Evolutionary conservation across 2,888 invertebrate species (phyloP), one percentile per base, ranked within the genome.

Genomic region (Nemapogon koenigi): DNA sequence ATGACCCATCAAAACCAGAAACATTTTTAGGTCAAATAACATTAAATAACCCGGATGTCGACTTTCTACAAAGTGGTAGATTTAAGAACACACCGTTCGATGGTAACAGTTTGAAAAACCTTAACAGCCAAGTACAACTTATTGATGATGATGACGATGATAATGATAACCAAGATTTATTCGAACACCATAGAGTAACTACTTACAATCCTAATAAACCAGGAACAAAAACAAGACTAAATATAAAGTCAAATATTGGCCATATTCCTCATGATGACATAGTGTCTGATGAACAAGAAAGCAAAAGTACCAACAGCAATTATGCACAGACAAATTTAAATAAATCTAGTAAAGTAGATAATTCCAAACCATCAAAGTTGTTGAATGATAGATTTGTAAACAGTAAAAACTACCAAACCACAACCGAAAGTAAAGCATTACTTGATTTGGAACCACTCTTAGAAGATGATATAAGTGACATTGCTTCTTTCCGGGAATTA

Each of bases 11-110:
- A 2, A 82, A 83, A 53, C 81, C 82, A 16, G 84, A 84, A 68
- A 82, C 83, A 27, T 84, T 84, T 57, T 59, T 85, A 41, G 84
- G 84, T 6, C 82, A 85, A 66, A 83, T 84, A 31, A 84, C 84
- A 13, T 65, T 84, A 41, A 82, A 84, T 50, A 83, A 82, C 57
- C 83, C 83, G 11, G 83, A 81, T 50, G 72, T 79, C 41, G 72
- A 78, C 45, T 72, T 70, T 46, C 56, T 72, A 43, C 69, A 75
- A 55, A 71, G 72, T 41, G 72, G 49, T 45, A 61, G 75, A 47
- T 78, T 72, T 49, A 75, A 75, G 51, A 75, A 67, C 47, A 60
- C 72, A 46, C 75, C 71, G 28, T 78, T 78, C 47, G 76, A 79
- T 51, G 62, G 67, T n/a, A 79, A 80, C 41, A 78, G 79, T 42